Base-by-base conservation (phyloP, 2,113 vertebrate genomes). In the Siniperca knerii region DNA sequence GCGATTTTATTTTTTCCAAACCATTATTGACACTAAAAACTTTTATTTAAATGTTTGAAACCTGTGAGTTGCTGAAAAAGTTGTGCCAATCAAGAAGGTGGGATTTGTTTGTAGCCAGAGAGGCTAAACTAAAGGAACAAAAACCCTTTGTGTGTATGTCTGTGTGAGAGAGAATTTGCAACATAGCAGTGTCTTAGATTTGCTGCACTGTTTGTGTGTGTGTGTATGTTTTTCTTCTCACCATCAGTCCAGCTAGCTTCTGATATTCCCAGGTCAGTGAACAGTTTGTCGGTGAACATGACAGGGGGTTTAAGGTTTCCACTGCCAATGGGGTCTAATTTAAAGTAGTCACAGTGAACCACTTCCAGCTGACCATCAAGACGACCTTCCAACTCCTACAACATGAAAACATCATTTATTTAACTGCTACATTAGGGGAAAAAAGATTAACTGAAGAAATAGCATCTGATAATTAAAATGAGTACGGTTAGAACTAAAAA, bases 261-360 rank as follows among this genome's bases (percentile, higher is more conserved):
- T 60, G 94, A 77, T 93, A 99, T 95, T 71, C 96, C 96, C 81
- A 99, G 85, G 68, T 95, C 76, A 75, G 94, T 91, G 93, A 99
- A 98, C 72, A 99, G 96, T 52, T 88, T 93, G 6, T 96, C 95
- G 11, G 96, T 94, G 81, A 69, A 85, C 95, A 97, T 85, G 33
- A 82, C 70, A 0, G 97, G 96, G 13, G 97, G 95, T 88, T 81
- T 96, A 80, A 96, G 0, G 0, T 1, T 7, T 81, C 94, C 95
- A 67, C 0, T 13, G 0, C 78, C 77, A 10, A 95, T 82, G 44
- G 97, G 96, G 89, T 99, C 97, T 57, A 99, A 68, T 86, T 92
- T 97, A 89, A 97, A 97, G 93, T 96, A 99, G 90, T 99, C 97
- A 93, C 97, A 97, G 11, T 97, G 87, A 80, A 98, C 75, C 75